Evolutionary conservation across 2,113 vertebrate species (phyloP).

Genomic region (Pelecanoides urinatrix): DNA sequence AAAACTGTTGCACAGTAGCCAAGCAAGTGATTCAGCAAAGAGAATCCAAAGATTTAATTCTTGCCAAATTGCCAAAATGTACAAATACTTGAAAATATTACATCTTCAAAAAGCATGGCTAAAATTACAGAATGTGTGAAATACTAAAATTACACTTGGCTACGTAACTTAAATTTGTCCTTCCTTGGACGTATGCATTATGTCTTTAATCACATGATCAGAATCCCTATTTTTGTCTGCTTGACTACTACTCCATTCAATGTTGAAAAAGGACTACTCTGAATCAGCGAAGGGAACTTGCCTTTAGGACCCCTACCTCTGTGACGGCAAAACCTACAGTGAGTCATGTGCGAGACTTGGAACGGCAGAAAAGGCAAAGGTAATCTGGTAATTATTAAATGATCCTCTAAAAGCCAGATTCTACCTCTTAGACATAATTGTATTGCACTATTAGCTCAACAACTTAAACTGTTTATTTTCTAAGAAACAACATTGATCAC

Average conservation of each 20-base stretch:
- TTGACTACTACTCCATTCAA: neutral
- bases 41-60: neutral
- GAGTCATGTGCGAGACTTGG: neutral
- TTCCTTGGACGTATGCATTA: neutral
- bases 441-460: neutral
- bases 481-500: neutral
- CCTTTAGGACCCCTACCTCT: neutral
- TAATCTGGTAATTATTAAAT: neutral
- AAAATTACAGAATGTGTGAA: constrained; percentile 2
- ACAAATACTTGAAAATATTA: constrained; percentile 2
- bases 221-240: neutral
- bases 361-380: neutral
- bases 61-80: neutral
- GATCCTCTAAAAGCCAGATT: neutral
- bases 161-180: neutral
- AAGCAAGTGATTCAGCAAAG: constrained; percentile 32
- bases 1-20: neutral
- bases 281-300: neutral
- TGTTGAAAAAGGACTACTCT: neutral
- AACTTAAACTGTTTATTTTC: neutral
- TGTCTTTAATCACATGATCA: neutral
- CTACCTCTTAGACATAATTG: neutral
- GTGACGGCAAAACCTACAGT: neutral
- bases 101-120: neutral
- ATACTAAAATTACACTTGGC: neutral